Evolutionary conservation across 53 echinoderm and acorn worm species (phyloP).

Genomic region (Arbacia lixula): DNA sequence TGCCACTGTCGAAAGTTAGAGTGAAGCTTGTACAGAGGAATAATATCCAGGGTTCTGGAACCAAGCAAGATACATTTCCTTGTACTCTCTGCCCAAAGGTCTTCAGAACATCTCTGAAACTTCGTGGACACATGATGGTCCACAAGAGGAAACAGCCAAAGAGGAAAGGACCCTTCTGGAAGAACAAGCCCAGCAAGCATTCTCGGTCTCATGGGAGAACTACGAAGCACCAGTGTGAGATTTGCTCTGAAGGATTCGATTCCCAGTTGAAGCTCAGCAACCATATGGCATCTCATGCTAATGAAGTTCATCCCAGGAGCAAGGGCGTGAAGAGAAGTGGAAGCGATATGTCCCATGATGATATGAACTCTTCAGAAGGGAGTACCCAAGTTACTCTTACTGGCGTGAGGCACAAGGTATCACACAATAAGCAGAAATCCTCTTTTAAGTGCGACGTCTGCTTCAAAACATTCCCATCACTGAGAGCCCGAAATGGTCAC

Average conservation of each 20-base stretch:
- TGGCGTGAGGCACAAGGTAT: background rate
- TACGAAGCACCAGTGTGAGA: constrained; percentile 17
- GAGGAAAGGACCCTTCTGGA: constrained; percentile 4
- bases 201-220: background rate
- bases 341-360: background rate
- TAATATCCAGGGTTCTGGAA: background rate
- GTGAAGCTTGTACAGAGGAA: no score
- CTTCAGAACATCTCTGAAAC: constrained; percentile 35
- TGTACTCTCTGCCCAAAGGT: constrained; percentile 34
- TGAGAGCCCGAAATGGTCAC: constrained; percentile 61
- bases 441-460: constrained; percentile 53
- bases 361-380: background rate
- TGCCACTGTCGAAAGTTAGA: background rate
- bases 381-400: background rate
- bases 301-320: constrained; percentile 38
- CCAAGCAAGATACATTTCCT: background rate
- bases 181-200: constrained; percentile 8
- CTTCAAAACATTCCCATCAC: constrained; percentile 53
- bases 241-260: constrained; percentile 15
- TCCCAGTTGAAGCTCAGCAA: constrained; percentile 15
- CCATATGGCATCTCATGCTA: constrained; percentile 18
- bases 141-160: constrained; percentile 38
- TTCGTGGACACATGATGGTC: constrained; percentile 52
- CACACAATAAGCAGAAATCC: background rate
- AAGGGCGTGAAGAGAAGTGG: constrained; percentile 36